Evolutionary conservation across 1,140 invertebrate species (phyloP).

Genomic region (Apis laboriosa): DNA sequence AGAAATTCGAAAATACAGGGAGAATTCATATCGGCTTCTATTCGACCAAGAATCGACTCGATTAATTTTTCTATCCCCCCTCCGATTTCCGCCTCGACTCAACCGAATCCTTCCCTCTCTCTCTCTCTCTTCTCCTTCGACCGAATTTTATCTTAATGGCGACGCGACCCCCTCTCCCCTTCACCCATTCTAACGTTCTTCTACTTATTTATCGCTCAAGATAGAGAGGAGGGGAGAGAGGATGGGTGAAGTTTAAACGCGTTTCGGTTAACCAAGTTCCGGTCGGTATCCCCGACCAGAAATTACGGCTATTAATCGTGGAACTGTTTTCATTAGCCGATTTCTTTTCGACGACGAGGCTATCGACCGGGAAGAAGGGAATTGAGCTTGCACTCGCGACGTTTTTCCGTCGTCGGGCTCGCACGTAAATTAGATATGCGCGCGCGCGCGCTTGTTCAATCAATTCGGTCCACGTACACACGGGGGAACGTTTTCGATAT

Average conservation of each 20-base stretch:
- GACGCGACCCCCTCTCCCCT: too few relatives aligned
- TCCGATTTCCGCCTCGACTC: conserved; percentile 42
- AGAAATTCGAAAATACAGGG: not conserved
- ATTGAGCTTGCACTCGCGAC: not conserved
- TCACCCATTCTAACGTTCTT: not conserved
- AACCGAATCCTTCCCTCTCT: not conserved
- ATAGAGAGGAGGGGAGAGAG: not conserved
- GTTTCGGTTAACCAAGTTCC: conserved; percentile 11
- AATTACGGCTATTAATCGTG: conserved; percentile 35
- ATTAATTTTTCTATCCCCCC: conserved; percentile 56
- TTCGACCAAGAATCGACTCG: conserved; percentile 43
- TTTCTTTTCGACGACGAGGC: not conserved
- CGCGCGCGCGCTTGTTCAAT: conserved; percentile 23
- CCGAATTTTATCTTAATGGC: conserved; percentile 9
- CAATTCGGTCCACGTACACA: conserved; percentile 31
- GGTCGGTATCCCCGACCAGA: not conserved
- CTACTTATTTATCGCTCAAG: conserved; percentile 7
- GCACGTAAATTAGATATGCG: conserved; percentile 37
- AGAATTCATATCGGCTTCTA: conserved; percentile 33
- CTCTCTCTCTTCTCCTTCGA: not conserved
- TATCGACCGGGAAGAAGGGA: not conserved
- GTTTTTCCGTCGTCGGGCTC: not conserved
- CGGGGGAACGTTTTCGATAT: conserved; percentile 23
- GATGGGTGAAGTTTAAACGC: not conserved
- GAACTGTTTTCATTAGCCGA: conserved; percentile 20